A percentile compares a stretch with the other conserved stretches of the same genome.
phyloP scores from a whole-genome alignment of 1,140 invertebrate species.

The Calycopis cecrops region DNA sequence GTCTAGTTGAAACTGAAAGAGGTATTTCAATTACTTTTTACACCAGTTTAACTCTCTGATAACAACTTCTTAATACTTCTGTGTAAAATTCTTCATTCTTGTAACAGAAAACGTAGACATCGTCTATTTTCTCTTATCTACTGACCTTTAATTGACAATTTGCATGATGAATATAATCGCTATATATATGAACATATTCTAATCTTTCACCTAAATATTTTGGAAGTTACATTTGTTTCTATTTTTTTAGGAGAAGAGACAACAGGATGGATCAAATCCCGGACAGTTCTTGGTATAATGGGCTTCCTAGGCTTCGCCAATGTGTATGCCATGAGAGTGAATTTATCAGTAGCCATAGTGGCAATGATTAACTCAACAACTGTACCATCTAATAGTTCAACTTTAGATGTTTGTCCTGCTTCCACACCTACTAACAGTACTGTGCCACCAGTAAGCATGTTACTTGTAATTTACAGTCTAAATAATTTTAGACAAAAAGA shows the following conservation, averaged over 20 bases:
- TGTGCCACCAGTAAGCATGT: conserved; percentile 73
- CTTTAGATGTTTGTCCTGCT: conserved; percentile 78
- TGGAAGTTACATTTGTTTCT: conserved; percentile 5
- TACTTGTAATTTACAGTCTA: not conserved
- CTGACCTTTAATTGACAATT: not conserved
- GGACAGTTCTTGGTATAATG: conserved; percentile 86
- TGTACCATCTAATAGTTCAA: conserved; percentile 73
- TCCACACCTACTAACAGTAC: conserved; percentile 73
- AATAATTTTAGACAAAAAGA: not conserved
- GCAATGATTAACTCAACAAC: conserved; percentile 92
- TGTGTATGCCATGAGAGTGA: conserved; percentile 94
- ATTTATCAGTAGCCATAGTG: conserved; percentile 94
- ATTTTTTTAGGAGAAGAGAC: conserved; percentile 71
- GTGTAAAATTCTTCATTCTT: too few relatives aligned
- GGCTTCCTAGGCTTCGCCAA: conserved; percentile 87
- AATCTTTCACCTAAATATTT: not conserved
- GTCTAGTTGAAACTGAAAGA: conserved; percentile 47
- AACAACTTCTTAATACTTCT: not conserved
- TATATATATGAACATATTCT: too few relatives aligned
- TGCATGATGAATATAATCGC: too few relatives aligned
- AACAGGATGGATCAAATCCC: conserved; percentile 80
- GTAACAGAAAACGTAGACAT: too few relatives aligned
- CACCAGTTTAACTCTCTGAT: not conserved
- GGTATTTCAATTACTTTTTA: conserved; percentile 31
- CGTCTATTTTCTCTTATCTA: too few relatives aligned